A percentile compares a stretch with the other conserved stretches of the same genome.
Conservation (phyloP, 2,888 invertebrate species). For the Polylopha cassiicola region DNA sequence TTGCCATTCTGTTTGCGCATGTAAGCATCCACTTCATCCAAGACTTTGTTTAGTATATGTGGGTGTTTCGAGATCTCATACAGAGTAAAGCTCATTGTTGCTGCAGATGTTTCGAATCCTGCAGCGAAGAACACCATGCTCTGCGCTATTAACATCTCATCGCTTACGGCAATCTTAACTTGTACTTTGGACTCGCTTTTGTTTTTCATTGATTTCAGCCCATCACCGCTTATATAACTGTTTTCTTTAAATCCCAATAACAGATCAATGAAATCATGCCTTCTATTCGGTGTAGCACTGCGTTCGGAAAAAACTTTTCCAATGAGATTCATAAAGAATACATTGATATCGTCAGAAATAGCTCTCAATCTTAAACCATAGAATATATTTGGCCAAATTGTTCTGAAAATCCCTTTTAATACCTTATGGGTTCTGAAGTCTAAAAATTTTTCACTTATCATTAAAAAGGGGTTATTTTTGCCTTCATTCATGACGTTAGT, state of each 20-base stretch:
- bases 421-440: conserved; percentile 33
- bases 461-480: conserved; percentile 37
- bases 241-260: conserved; percentile 41
- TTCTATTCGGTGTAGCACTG: conserved; percentile 34
- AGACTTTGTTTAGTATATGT: conserved; percentile 33
- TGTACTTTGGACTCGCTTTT: conserved; percentile 13
- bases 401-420: conserved; percentile 32
- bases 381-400: conserved; percentile 50
- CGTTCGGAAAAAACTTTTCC: conserved; percentile 38
- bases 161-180: conserved; percentile 35
- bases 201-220: conserved; percentile 36
- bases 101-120: conserved; percentile 50
- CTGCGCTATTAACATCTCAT: conserved; percentile 60
- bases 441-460: conserved; percentile 40
- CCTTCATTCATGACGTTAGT: conserved; percentile 38
- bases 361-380: conserved; percentile 40
- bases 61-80: conserved; percentile 46
- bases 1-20: conserved; percentile 31
- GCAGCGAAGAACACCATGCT: conserved; percentile 64
- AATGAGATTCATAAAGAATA: conserved; percentile 40
- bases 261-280: conserved; percentile 51
- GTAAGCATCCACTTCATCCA: conserved; percentile 42
- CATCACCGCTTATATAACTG: conserved; percentile 40
- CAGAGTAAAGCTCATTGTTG: conserved; percentile 36
- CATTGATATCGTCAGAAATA: conserved; percentile 33